Evolutionary conservation across 2,888 invertebrate genomes (phyloP), one percentile per base, ranked within the genome.

Genomic region (Drosophila parthenogenetica): DNA sequence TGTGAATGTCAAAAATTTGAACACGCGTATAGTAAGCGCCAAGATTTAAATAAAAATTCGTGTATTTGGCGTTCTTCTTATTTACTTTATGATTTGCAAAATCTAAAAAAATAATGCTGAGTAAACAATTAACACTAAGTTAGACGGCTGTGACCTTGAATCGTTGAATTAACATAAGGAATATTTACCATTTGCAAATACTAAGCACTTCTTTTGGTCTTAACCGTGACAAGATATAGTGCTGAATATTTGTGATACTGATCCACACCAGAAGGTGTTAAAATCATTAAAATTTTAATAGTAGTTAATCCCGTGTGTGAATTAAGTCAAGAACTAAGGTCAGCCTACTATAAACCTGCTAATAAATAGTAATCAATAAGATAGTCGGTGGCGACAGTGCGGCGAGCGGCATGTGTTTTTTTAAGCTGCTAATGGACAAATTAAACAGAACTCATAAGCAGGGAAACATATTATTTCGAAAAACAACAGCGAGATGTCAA

Each of bases 371-470:
- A 57, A 42, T 13, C 35, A 13, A 64, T 67, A 58, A 54, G 68
- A 60, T 68, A 29, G 70, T 8, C 35, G 35, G 13, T 13, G 35
- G 13, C 13, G 37, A 55, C 49, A 13, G 8, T 57, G 32, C 11
- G 53, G 46, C 46, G 42, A 14, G 60, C 50, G 29, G 5, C 40
- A 40, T 16, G 29, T 37, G 22, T 46, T 10, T 46, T 22, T 39
- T 45, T 40, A 40, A 77, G 58, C 73, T 69, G 65, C 70, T 81
- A 87, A 87, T 80, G 67, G 71, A 35, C 69, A 68, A 71, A 29
- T 73, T 68, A 86, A 84, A 84, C 55, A 84, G 71, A 82, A 73
- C 62, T 46, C 60, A 77, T 71, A 76, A 73, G 32, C 64, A 63
- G 73, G 66, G 77, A 78, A 73, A 66, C 49, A 78, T 61, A 66